Evolutionary conservation across 2,888 invertebrate species (phyloP), one percentile per base, ranked within the genome.

Genomic region (Keiferia lycopersicella): DNA sequence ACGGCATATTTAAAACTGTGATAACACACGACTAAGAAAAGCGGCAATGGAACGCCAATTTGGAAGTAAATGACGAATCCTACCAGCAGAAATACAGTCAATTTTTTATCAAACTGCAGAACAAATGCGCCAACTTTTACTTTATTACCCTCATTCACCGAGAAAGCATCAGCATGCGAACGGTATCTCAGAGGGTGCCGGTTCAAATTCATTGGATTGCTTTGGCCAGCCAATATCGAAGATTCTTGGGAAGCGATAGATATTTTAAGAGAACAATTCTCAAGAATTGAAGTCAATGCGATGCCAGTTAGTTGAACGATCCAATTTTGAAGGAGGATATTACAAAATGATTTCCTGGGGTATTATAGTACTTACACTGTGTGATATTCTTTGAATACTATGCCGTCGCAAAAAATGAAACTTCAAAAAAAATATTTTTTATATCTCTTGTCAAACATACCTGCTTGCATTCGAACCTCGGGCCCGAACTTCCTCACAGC

Each of bases 381-480:
- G n/a, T 18, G 41, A 41, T 1, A 41, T 41, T 39, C 12, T 8
- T 14, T 14, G 20, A 16, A 16, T 20, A 50, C 18, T 20, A 20
- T 50, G 8, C 8, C 6, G 10, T 34, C 34, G 10, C 6, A 26
- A 26, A 6, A 6, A 26, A 6, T 2, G 6, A 26, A 26, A 26
- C 2, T 26, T 6, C 6, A 26, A 26, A 26, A 26, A 26, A 26
- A 4, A 26, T 2, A 26, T 6, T 26, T 26, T 26, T 6, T 26
- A 26, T 34, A 34, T 34, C 34, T 34, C n/a, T n/a, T 4, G 6
- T 2, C 6, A 48, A 11, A 58, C 88, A 81, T 92, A 95, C 95
- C 95, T 94, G 95, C 92, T 82, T 94, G 93, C 85, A 93, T 92
- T 66, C 92, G 92, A 63, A 93, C 84, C 68, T 93, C 92, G 16